Evolutionary conservation across 2,797 vertebrate genomes (phyloP).

Genomic region (Glossophaga mutica): DNA sequence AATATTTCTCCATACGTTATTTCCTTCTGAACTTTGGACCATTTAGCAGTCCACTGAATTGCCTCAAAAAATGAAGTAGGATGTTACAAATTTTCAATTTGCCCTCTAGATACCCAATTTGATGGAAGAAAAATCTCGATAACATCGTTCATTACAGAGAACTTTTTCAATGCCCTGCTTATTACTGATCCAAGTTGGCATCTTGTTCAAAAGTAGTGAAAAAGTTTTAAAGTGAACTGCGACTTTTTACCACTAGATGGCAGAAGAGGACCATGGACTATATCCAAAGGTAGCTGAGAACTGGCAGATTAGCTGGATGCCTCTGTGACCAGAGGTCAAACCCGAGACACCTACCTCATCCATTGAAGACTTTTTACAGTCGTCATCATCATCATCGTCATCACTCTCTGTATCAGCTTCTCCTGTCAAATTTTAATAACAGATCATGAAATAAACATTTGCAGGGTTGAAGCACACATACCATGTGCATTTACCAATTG

Average conservation of each 20-base stretch:
- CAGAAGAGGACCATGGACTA: constrained; percentile 52
- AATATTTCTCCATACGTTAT: background rate
- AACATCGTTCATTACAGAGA: background rate
- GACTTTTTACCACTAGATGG: constrained; percentile 78
- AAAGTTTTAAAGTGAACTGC: background rate
- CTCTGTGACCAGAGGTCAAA: background rate
- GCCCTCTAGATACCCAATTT: background rate
- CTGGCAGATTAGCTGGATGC: fast-evolving
- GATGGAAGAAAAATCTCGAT: background rate
- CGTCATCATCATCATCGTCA: constrained; percentile 95
- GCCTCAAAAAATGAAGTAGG: background rate
- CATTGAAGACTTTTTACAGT: constrained; percentile 97
- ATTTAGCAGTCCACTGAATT: background rate
- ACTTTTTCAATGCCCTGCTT: background rate
- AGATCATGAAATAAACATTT: constrained; percentile 34
- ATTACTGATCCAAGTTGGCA: background rate
- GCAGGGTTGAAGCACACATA: background rate
- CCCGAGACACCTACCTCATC: constrained; percentile 89
- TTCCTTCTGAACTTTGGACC: background rate
- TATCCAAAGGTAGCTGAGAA: fast-evolving
- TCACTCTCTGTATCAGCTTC: constrained; percentile 96
- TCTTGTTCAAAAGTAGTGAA: background rate
- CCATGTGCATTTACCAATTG: background rate
- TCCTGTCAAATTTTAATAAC: constrained; percentile 83
- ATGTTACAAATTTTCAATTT: background rate